Evolutionary conservation across 1,140 invertebrate genomes (phyloP).

Genomic region (Drosophila sechellia): DNA sequence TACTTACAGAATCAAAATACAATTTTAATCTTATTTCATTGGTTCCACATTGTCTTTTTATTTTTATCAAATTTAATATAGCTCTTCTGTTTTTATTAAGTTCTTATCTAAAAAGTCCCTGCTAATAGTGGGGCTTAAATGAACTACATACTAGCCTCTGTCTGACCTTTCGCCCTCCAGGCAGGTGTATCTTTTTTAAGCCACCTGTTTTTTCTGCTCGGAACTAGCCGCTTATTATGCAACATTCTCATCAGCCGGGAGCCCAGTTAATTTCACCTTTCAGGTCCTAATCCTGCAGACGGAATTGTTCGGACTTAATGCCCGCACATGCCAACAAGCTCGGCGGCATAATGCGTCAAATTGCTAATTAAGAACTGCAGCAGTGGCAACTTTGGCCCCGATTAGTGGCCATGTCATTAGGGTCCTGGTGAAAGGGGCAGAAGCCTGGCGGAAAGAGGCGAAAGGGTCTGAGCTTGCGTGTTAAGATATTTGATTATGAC

Average conservation of each 20-base stretch:
- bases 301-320: constrained; percentile 29
- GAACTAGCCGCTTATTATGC: constrained; percentile 37
- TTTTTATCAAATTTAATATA: background rate
- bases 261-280: constrained; percentile 37
- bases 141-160: constrained; percentile 24
- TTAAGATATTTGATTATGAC: constrained; percentile 79
- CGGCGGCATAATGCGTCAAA: constrained; percentile 68
- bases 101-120: constrained; percentile 12
- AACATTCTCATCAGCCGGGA: constrained; percentile 14
- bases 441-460: constrained; percentile 4
- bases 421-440: constrained; percentile 20
- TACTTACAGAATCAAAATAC: too few relatives aligned
- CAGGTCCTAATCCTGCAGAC: constrained; percentile 51
- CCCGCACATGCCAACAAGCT: constrained; percentile 45
- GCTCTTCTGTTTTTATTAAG: background rate
- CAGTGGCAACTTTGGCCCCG: constrained; percentile 43
- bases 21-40: background rate
- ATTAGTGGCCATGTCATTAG: constrained; percentile 69
- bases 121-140: constrained; percentile 25
- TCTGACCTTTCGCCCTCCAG: constrained; percentile 14
- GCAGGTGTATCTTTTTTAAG: constrained; percentile 9
- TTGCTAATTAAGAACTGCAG: constrained; percentile 74
- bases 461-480: constrained; percentile 61
- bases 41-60: background rate
- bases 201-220: constrained; percentile 7